Conservation (phyloP, 2,888 invertebrate genomes). For the Thecophora atra region DNA sequence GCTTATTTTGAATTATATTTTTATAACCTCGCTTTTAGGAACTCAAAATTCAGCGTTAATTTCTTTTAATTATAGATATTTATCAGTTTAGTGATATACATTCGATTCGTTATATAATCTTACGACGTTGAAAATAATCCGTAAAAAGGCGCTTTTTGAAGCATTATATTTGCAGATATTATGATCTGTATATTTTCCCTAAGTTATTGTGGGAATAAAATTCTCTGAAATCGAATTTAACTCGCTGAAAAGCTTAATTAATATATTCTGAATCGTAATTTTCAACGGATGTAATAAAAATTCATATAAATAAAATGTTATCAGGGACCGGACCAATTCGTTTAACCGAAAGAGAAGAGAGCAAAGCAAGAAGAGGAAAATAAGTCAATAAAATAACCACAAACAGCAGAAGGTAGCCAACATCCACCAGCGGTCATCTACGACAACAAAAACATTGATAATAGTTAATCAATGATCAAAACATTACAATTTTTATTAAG, state of each 20-base stretch:
- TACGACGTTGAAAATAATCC: too few relatives aligned
- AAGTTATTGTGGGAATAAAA: too few relatives aligned
- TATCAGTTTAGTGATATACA: too few relatives aligned
- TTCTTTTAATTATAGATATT: too few relatives aligned
- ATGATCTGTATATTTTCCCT: too few relatives aligned
- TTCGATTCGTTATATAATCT: too few relatives aligned
- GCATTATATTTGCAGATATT: too few relatives aligned
- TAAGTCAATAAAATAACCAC: not conserved
- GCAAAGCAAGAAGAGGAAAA: not conserved
- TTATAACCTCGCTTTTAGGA: too few relatives aligned
- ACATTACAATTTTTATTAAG: slow-evolving; percentile 31
- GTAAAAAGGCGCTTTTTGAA: too few relatives aligned
- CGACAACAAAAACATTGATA: slow-evolving; percentile 17
- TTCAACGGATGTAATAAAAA: not conserved
- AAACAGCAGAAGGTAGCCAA: not conserved
- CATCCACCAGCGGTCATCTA: too few relatives aligned
- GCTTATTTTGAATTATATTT: too few relatives aligned
- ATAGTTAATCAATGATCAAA: slow-evolving; percentile 33
- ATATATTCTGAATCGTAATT: slow-evolving; percentile 16
- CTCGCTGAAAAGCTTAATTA: not conserved
- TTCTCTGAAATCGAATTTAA: not conserved
- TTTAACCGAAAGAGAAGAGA: not conserved
- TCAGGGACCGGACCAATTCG: not conserved
- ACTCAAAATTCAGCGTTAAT: too few relatives aligned
- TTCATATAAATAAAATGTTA: not conserved